Base-by-base conservation (phyloP, 2,113 vertebrate species). In the Procavia capensis region DNA sequence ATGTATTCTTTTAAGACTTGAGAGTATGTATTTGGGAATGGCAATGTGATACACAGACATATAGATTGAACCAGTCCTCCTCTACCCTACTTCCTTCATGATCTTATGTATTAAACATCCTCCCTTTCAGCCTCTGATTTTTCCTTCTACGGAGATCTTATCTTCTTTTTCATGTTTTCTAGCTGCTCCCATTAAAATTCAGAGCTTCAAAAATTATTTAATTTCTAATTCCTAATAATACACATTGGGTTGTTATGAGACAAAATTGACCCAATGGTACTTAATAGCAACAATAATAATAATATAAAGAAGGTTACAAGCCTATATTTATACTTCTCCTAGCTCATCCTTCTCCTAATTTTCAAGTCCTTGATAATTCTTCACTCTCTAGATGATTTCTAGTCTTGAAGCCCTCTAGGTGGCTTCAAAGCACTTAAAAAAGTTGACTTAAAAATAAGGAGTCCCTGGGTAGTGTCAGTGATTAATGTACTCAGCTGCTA, bases 401-500 rank as follows among this genome's bases (percentile, higher is more conserved):
- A 50, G 31, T 81, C 64, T 43, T 64, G 9, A 17, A 93, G 14
- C 79, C 68, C 80, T 95, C 84, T 91, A 93, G 92, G 72, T 79
- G 64, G 86, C 92, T 98, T 97, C 96, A 98, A 95, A 98, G 90
- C 75, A 54, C 50, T 54, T 54, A 3, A 54, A 54, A 54, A 54
- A 96, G 91, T 79, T 96, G 70, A 92, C n/a, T 95, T 96, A 76
- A 97, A 96, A 97, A 83, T 81, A 96, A 97, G 57, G 57, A 59
- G 57, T 59, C 22, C 57, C 57, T 24, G 57, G 57, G 4, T 59
- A 9, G 7, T 59, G 57, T 59, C 14, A 54, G 17, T 54, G 50
- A 16, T 54, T 54, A 54, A 54, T 16, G 50, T 54, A 16, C 50
- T 54, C 50, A 54, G 50, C 50, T 54, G 50, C 50, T 54, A 54